A percentile compares a stretch with the other conserved stretches of the same genome.
These are phyloP conservation scores for Chloromyia formosa DNA, from an alignment of 2,888 invertebrate species.

Conservation along the genomic window DNA sequence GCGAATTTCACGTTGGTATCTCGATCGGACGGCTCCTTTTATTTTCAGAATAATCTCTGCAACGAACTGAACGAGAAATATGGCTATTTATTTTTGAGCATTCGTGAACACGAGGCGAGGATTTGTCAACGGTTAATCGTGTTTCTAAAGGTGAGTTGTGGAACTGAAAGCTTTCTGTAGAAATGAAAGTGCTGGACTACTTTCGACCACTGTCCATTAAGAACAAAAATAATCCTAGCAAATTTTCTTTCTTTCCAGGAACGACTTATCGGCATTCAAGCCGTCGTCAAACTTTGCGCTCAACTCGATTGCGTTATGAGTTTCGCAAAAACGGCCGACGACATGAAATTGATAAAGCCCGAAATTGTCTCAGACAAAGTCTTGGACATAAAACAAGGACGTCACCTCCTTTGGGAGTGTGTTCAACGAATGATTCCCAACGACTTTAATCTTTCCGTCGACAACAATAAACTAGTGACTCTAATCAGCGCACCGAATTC, in stretches of 20 bases:
- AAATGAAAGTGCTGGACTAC: too few relatives aligned
- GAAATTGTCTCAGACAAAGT: constrained; percentile 57
- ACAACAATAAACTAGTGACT: constrained; percentile 70
- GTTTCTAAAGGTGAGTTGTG: constrained; percentile 68
- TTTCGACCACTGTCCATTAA: too few relatives aligned
- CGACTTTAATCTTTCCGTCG: constrained; percentile 40
- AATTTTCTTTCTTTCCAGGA: constrained; percentile 64
- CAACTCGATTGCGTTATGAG: constrained; percentile 62
- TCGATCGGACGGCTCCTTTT: constrained; percentile 57
- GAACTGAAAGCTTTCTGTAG: too few relatives aligned
- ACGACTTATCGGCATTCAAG: constrained; percentile 62
- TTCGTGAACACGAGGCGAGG: constrained; percentile 80
- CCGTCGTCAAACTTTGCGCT: constrained; percentile 69
- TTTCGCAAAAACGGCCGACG: constrained; percentile 60
- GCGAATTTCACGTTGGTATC: constrained; percentile 52
- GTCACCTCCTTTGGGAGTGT: constrained; percentile 50
- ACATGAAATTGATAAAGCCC: constrained; percentile 60
- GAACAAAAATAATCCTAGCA: too few relatives aligned
- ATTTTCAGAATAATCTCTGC: constrained; percentile 63
- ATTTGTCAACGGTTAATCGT: constrained; percentile 76
- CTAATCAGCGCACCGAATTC: constrained; percentile 91
- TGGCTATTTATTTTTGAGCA: constrained; percentile 82
- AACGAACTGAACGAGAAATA: constrained; percentile 77
- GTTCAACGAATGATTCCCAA: constrained; percentile 48
- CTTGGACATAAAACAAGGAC: constrained; percentile 58